Percentiles rank a stretch among this genome's conserved stretches.
Conservation (phyloP, 2,797 vertebrate genomes). For the Neosilurus hyrtlii region DNA sequence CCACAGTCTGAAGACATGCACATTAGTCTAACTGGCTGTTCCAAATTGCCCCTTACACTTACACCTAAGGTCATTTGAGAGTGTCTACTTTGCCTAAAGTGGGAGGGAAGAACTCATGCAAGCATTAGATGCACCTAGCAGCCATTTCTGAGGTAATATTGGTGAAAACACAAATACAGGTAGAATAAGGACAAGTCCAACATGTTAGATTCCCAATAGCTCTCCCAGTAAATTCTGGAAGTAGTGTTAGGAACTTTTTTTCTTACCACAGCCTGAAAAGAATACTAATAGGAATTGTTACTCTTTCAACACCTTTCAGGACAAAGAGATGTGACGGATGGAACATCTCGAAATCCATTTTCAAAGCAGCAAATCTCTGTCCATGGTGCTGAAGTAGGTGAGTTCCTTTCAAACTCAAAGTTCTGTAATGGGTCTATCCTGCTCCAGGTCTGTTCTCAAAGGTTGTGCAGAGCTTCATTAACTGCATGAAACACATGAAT, state of each 20-base stretch:
- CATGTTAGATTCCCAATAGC: background rate
- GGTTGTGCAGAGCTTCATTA: background rate
- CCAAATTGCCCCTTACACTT: no score
- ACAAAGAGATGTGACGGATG: background rate
- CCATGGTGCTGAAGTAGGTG: constrained; percentile 4
- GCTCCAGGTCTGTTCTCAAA: background rate
- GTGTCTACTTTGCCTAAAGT: no score
- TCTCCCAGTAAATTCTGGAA: background rate
- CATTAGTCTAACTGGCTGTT: no score
- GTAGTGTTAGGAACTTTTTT: background rate
- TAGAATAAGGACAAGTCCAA: background rate
- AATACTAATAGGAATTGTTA: background rate
- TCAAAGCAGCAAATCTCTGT: background rate
- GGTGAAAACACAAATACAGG: background rate
- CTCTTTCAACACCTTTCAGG: background rate
- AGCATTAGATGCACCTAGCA: background rate
- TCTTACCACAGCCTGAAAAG: background rate
- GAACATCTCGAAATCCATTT: background rate
- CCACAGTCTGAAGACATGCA: no score
- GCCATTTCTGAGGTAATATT: background rate
- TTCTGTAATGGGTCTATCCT: background rate
- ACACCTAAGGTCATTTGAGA: no score
- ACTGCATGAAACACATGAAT: background rate
- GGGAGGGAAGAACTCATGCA: no score
- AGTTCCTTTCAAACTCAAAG: background rate